A percentile compares a stretch with the other conserved stretches of the same genome.
These are phyloP conservation scores for Himalopsyche japonica DNA, from an alignment of 2,888 invertebrate genomes.

Conservation along the genomic window DNA sequence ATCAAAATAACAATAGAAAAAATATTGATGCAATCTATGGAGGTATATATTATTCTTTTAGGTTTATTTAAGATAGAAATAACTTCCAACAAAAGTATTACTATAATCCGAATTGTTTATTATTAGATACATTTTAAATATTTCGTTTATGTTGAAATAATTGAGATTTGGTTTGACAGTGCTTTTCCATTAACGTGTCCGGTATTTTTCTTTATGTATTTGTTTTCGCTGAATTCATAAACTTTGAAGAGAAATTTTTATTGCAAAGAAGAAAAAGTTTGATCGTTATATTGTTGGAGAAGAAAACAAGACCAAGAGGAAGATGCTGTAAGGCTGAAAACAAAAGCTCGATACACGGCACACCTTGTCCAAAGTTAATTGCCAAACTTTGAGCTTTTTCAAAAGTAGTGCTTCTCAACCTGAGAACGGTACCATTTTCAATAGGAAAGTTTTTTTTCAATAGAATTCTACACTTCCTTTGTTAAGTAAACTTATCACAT, in stretches of 20 bases:
- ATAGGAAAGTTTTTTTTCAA: no score
- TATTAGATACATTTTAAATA: no score
- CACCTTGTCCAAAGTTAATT: constrained; percentile 40
- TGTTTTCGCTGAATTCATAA: not conserved
- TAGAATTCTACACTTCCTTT: no score
- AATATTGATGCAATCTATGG: no score
- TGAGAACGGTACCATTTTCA: not conserved
- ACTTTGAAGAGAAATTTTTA: constrained; percentile 7
- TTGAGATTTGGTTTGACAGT: not conserved
- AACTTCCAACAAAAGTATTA: no score
- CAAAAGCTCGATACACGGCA: constrained; percentile 34
- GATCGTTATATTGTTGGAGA: constrained; percentile 29
- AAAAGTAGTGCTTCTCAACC: not conserved
- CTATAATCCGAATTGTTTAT: no score
- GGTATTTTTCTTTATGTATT: not conserved
- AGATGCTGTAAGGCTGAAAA: constrained; percentile 11
- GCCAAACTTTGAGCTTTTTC: constrained; percentile 34
- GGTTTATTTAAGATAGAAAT: no score
- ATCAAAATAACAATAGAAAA: no score
- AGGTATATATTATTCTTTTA: no score
- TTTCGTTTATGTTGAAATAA: not conserved
- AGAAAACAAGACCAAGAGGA: not conserved
- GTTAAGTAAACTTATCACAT: no score
- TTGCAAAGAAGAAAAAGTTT: constrained; percentile 31
- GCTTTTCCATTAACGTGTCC: not conserved